Conservation (phyloP, 2,113 vertebrate genomes). For the Nicator chloris region DNA sequence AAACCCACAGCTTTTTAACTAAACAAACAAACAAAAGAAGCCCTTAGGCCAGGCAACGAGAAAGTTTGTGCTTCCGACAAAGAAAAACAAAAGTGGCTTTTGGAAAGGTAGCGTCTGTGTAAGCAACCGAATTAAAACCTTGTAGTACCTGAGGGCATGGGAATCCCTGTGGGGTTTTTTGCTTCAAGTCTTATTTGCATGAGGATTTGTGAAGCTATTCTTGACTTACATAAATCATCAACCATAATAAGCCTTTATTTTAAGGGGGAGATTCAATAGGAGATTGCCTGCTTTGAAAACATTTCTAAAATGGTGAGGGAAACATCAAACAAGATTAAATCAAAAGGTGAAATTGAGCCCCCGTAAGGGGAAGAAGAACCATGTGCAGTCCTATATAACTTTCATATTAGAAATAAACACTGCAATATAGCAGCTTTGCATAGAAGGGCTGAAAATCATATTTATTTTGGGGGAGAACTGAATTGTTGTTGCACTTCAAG, state of each 20-base stretch:
- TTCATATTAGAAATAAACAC: neutral
- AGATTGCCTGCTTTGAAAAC: conserved; percentile 22
- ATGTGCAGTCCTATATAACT: neutral
- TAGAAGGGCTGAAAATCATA: neutral
- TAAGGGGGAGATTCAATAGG: neutral
- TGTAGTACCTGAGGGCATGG: conserved; percentile 3
- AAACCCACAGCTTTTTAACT: conserved; percentile 43
- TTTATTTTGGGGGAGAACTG: neutral
- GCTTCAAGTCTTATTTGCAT: conserved; percentile 44
- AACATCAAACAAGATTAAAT: conserved; percentile 29
- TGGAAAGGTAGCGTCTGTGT: conserved; percentile 33
- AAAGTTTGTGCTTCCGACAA: conserved; percentile 43
- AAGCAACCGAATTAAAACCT: neutral
- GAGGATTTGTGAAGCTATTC: conserved; percentile 20
- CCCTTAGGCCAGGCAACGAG: conserved; percentile 36
- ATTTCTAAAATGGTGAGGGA: neutral
- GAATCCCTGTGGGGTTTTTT: conserved; percentile 17
- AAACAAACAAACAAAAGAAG: conserved; percentile 42
- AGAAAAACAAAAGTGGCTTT: neutral
- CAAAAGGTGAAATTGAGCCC: conserved; percentile 13
- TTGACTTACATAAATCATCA: conserved; percentile 35
- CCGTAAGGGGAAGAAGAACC: neutral
- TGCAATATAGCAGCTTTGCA: neutral
- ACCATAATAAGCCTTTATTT: conserved; percentile 12
- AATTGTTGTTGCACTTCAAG: neutral